These are phyloP conservation scores for Budorcas taxicolor DNA, from an alignment of 2,113 vertebrate species.

Conservation along the genomic window DNA sequence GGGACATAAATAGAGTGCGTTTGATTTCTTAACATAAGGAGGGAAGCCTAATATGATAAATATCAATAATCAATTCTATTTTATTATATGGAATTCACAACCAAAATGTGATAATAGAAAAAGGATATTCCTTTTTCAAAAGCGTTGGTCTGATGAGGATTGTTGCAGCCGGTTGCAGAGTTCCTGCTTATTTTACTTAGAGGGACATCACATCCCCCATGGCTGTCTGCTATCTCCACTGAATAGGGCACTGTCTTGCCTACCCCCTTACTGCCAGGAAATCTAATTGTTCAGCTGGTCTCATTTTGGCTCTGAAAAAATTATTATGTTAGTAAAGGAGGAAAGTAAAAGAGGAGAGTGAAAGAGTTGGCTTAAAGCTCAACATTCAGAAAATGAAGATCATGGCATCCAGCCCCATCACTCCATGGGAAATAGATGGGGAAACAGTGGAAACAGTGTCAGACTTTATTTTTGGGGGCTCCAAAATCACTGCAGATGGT, in stretches of 20 bases:
- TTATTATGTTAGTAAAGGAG: background rate
- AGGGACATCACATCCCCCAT: background rate
- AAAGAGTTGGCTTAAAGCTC: too few relatives aligned
- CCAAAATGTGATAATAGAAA: background rate
- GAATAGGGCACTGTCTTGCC: background rate
- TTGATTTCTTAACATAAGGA: background rate
- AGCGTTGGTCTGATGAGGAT: background rate
- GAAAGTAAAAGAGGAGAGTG: background rate
- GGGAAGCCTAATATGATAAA: background rate
- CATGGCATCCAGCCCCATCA: too few relatives aligned
- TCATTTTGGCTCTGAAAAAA: background rate
- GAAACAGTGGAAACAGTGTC: too few relatives aligned
- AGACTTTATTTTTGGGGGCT: too few relatives aligned
- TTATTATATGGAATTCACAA: background rate
- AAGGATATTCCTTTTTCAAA: background rate
- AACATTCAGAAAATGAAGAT: too few relatives aligned
- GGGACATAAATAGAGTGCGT: background rate
- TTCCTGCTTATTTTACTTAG: background rate
- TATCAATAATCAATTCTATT: background rate
- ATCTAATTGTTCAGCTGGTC: background rate
- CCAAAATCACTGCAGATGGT: too few relatives aligned
- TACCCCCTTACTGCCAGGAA: background rate
- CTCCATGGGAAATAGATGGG: too few relatives aligned
- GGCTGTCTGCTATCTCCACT: background rate
- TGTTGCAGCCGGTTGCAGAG: background rate